Conservation (phyloP, 2,888 invertebrate genomes). For the Pristionchus mayeri region DNA sequence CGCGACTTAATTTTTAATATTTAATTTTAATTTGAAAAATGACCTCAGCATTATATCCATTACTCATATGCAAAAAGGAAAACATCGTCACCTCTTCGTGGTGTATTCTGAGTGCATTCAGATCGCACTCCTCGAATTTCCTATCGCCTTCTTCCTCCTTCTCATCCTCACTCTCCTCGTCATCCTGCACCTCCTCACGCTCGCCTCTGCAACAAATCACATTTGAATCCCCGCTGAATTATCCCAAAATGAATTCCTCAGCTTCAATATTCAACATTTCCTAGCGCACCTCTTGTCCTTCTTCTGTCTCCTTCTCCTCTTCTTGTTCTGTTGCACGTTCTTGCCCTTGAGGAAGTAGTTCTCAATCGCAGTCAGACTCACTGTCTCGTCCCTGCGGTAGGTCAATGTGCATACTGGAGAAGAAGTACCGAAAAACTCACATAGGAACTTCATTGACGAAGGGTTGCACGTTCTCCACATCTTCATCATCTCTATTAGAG, state of each 20-base stretch:
- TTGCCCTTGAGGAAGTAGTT: constrained; percentile 61
- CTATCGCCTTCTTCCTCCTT: constrained; percentile 23
- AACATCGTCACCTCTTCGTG: constrained; percentile 37
- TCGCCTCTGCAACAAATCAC: neutral
- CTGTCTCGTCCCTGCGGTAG: constrained; percentile 57
- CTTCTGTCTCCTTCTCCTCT: constrained; percentile 29
- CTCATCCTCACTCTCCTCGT: constrained; percentile 16
- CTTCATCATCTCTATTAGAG: neutral
- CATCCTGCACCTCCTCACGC: constrained; percentile 20
- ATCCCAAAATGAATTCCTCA: no score
- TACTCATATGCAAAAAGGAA: neutral
- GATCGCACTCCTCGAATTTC: constrained; percentile 29
- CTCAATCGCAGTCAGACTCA: constrained; percentile 55
- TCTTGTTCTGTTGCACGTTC: constrained; percentile 33
- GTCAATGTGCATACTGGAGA: neutral
- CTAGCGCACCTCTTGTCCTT: constrained; percentile 46
- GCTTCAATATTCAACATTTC: no score
- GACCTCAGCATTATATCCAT: no score
- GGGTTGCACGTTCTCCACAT: neutral
- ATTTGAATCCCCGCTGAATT: no score
- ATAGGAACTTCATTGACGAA: neutral
- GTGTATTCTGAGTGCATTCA: constrained; percentile 16
- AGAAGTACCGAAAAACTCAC: neutral
- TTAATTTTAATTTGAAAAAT: no score
- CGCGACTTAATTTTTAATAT: constrained; percentile 6